Percentiles rank a stretch among this genome's conserved stretches.
Evolutionary conservation across 2,797 vertebrate species (phyloP).

Genomic region (Acrossocheilus wenchowensis): DNA sequence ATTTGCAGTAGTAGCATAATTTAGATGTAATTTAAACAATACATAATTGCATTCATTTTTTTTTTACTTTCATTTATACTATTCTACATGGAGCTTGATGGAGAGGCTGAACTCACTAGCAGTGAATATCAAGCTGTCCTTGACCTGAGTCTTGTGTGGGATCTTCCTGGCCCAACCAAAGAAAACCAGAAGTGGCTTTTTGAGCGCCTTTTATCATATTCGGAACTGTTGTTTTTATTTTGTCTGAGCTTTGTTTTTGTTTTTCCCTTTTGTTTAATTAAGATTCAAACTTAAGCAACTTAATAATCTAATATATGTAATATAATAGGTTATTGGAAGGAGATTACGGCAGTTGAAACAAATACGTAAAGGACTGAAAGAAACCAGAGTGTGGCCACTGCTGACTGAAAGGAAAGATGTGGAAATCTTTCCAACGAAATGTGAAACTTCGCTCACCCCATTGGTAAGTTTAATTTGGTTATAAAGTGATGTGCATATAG

Average conservation of each 20-base stretch:
- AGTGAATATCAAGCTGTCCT: conserved; percentile 15
- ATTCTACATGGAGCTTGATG: conserved; percentile 27
- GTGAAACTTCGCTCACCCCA: background rate
- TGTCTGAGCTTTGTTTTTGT: background rate
- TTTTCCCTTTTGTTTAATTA: background rate
- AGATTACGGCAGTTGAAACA: conserved; percentile 36
- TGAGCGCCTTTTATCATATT: conserved; percentile 33
- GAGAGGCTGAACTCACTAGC: conserved; percentile 13
- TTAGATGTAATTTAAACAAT: background rate
- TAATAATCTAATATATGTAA: conserved; percentile 16
- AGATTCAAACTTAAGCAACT: background rate
- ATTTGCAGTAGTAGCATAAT: background rate
- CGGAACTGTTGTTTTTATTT: background rate
- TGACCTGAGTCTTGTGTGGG: conserved; percentile 34
- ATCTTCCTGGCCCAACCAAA: conserved; percentile 36
- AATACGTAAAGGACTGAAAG: conserved; percentile 35
- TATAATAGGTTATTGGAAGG: conserved; percentile 39
- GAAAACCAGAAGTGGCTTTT: conserved; percentile 33
- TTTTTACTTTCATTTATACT: background rate
- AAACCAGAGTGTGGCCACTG: conserved; percentile 34
- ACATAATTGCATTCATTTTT: background rate
- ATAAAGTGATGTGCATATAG: background rate
- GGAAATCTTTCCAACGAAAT: background rate
- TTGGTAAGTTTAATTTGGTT: background rate
- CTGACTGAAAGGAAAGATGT: conserved; percentile 6